Conservation (phyloP, 2,797 vertebrate genomes). For the Gymnocypris eckloni region DNA sequence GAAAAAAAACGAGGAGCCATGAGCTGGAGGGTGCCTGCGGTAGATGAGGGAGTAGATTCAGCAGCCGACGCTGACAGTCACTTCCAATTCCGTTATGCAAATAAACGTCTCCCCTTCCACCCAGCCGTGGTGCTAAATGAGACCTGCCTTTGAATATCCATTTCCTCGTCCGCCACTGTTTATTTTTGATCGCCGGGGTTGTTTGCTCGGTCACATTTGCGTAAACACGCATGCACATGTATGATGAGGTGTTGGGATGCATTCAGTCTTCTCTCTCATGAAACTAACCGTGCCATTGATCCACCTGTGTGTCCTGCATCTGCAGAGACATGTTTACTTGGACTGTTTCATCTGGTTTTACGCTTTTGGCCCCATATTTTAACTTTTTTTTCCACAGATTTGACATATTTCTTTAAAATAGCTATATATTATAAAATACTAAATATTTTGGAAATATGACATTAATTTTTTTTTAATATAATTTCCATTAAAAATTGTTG, state of each 20-base stretch:
- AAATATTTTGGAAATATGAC: not conserved
- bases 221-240: slow-evolving; percentile 1
- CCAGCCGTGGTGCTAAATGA: slow-evolving; percentile 55
- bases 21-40: slow-evolving; percentile 44
- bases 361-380: not conserved
- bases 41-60: slow-evolving; percentile 44
- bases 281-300: slow-evolving; percentile 57
- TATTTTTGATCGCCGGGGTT: slow-evolving; percentile 55
- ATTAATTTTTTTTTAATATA: not conserved
- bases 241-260: slow-evolving; percentile 50
- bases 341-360: slow-evolving; percentile 26
- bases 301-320: slow-evolving; percentile 31
- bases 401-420: not conserved
- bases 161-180: slow-evolving; percentile 59
- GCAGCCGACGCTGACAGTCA: slow-evolving; percentile 51
- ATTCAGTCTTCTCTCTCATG: slow-evolving; percentile 34
- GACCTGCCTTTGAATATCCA: slow-evolving; percentile 61
- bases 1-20: not conserved
- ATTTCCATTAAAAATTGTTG: not conserved
- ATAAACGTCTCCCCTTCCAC: slow-evolving; percentile 52
- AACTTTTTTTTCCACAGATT: not conserved
- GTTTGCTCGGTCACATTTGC: slow-evolving; percentile 53
- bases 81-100: slow-evolving; percentile 69
- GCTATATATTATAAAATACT: not conserved
- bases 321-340: slow-evolving; percentile 25